phyloP scores from a whole-genome alignment of 2,113 vertebrate species.

The Ceyx melanurus region DNA sequence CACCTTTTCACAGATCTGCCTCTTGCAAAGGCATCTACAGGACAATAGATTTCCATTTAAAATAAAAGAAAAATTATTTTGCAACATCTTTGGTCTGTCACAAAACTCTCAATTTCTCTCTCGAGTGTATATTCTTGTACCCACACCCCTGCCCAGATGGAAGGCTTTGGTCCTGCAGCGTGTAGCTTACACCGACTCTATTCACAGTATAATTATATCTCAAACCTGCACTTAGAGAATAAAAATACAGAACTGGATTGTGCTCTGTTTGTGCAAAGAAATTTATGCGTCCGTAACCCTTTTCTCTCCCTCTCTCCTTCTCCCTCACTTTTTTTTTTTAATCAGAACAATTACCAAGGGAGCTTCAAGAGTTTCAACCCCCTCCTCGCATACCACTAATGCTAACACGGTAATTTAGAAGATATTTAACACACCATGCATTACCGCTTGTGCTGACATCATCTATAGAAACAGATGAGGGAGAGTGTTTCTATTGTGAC shows the following conservation, averaged over 20 bases:
- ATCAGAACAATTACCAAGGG: conserved; percentile 53
- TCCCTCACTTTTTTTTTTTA: conserved; percentile 36
- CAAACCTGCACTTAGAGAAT: conserved; percentile 69
- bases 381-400: conserved; percentile 93
- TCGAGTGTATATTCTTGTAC: conserved; percentile 39
- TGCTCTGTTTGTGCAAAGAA: conserved; percentile 42
- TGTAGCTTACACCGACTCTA: conserved; percentile 64
- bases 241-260: conserved; percentile 63
- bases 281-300: conserved; percentile 56
- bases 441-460: conserved; percentile 86
- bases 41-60: background rate
- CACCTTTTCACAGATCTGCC: conserved; percentile 59
- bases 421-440: conserved; percentile 93
- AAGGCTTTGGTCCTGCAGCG: conserved; percentile 61
- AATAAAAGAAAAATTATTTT: background rate
- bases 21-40: conserved; percentile 49
- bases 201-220: conserved; percentile 67
- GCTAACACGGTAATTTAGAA: conserved; percentile 85
- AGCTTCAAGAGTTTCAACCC: conserved; percentile 69
- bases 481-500: conserved; percentile 85
- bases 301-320: conserved; percentile 44
- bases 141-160: conserved; percentile 68
- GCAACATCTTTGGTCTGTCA: conserved; percentile 46
- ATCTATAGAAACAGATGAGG: conserved; percentile 86
- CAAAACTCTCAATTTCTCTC: conserved; percentile 59